phyloP scores from a whole-genome alignment of 2,113 vertebrate genomes.

The Lycaon pictus region DNA sequence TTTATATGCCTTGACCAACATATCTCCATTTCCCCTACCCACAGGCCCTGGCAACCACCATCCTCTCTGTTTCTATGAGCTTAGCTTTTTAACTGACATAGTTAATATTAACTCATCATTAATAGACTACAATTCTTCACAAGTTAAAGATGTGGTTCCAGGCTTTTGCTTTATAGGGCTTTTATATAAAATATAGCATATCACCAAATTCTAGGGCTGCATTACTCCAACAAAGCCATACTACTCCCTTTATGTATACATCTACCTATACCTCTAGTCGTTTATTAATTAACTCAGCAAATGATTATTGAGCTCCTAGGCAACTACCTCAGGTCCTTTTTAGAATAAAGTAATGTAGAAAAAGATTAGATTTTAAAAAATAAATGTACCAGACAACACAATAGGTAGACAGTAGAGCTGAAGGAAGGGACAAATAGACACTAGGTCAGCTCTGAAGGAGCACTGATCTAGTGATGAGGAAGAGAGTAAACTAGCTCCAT shows the following conservation, averaged over 20 bases:
- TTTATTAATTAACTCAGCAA: constrained; percentile 61
- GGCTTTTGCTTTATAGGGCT: background rate
- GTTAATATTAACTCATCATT: constrained; percentile 38
- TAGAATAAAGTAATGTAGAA: constrained; percentile 37
- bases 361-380: constrained; percentile 18
- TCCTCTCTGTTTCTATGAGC: background rate
- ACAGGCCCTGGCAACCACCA: background rate
- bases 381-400: constrained; percentile 38
- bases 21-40: background rate
- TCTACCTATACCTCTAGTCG: background rate
- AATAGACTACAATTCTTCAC: constrained; percentile 46
- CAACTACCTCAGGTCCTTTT: background rate
- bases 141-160: constrained; percentile 22
- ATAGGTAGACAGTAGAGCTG: background rate
- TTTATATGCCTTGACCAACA: background rate
- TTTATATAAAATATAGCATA: constrained; percentile 60
- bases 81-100: constrained; percentile 5
- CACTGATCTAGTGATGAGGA: background rate
- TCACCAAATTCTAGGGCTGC: constrained; percentile 48
- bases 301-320: constrained; percentile 42
- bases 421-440: background rate
- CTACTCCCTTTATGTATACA: constrained; percentile 15
- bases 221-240: constrained; percentile 53
- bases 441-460: background rate
- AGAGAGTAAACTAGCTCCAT: background rate